Conservation (phyloP, 2,113 vertebrate genomes). For the Tringa solitaria region DNA sequence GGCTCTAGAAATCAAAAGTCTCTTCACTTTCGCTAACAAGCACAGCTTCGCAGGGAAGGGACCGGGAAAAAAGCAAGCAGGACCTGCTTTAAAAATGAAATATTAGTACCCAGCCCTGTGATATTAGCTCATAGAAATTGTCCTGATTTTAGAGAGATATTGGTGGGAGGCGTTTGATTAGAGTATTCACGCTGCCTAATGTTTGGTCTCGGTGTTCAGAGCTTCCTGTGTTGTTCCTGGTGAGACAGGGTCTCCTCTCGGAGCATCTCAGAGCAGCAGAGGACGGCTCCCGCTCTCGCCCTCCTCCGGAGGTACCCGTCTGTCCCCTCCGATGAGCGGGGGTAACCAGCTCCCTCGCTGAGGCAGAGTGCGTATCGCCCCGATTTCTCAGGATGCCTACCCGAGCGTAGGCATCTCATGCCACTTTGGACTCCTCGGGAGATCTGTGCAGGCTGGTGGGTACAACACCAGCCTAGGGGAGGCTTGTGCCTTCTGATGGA, state of each 20-base stretch:
- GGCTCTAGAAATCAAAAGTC: constrained; percentile 67
- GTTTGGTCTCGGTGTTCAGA: not conserved
- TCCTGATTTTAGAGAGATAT: not conserved
- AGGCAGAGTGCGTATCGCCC: fast-evolving
- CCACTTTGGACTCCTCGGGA: not conserved
- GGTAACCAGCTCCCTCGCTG: not conserved
- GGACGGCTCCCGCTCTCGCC: not conserved
- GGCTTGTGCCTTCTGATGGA: not conserved
- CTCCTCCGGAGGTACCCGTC: not conserved
- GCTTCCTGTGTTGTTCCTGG: fast-evolving
- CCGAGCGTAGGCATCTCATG: fast-evolving
- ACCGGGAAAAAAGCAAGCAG: not conserved
- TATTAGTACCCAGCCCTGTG: not conserved
- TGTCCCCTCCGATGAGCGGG: not conserved
- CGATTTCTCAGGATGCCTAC: not conserved
- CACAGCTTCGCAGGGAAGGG: constrained; percentile 12
- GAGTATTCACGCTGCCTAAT: not conserved
- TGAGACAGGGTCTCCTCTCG: not conserved
- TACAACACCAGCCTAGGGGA: not conserved
- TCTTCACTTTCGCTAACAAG: constrained; percentile 65
- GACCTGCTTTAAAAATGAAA: constrained; percentile 43
- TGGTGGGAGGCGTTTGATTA: not conserved
- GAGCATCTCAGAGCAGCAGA: not conserved
- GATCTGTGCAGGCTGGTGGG: not conserved
- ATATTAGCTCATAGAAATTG: not conserved